These are phyloP conservation scores for Prosopocoilus inquinatus DNA, from an alignment of 2,888 invertebrate species.

Conservation along the genomic window DNA sequence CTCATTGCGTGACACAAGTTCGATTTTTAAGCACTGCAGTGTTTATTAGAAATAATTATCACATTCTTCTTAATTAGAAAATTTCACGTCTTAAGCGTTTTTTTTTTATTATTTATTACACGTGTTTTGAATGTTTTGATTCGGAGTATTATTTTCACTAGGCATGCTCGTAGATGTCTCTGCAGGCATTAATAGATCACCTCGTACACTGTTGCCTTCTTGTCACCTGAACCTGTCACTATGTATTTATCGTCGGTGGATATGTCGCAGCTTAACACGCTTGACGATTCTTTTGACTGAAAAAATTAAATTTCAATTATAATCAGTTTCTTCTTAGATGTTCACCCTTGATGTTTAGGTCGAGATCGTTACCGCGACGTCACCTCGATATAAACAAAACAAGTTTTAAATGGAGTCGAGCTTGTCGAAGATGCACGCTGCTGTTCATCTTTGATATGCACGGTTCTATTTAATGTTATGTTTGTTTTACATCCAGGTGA, in stretches of 20 bases:
- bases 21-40: slow-evolving; percentile 1
- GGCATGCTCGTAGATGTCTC: neutral
- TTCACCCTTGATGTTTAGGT: too few species aligned
- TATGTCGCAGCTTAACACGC: slow-evolving; percentile 97
- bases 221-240: slow-evolving; percentile 97
- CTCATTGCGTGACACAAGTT: neutral
- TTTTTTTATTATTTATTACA: neutral
- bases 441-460: too few species aligned
- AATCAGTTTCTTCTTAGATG: slow-evolving; percentile 1
- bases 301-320: slow-evolving; percentile 41
- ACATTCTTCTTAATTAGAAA: slow-evolving; percentile 25
- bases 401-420: too few species aligned
- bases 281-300: slow-evolving; percentile 93
- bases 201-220: slow-evolving; percentile 97
- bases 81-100: slow-evolving; percentile 4
- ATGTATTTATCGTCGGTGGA: slow-evolving; percentile 97
- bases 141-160: slow-evolving; percentile 5
- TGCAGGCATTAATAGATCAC: slow-evolving; percentile 71
- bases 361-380: too few species aligned
- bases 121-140: neutral
- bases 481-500: too few species aligned
- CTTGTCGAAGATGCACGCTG: too few species aligned
- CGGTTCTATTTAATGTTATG: too few species aligned
- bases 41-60: slow-evolving; percentile 27
- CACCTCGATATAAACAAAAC: too few species aligned